Base-by-base conservation (phyloP, 1,140 invertebrate genomes). In the Leucophenga varia region DNA sequence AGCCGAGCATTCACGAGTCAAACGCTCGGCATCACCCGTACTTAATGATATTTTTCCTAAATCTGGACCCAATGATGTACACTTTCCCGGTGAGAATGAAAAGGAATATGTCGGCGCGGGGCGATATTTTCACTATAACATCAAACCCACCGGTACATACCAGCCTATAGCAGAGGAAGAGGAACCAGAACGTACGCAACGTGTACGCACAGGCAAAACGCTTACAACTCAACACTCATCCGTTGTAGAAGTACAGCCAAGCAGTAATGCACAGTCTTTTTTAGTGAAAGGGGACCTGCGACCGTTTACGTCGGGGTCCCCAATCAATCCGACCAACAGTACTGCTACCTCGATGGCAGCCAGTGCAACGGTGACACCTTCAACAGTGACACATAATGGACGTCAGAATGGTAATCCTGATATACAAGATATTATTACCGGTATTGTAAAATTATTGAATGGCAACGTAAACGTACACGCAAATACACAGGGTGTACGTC, bases 381-480 rank as follows among this genome's bases (percentile, higher is more conserved):
- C n/a, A n/a, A n/a, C n/a, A n/a, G n/a, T n/a, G n/a, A n/a, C n/a
- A n/a, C 63, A 61, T 73, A 65, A 61, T 64, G 50, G 67, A 0
- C 64, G 68, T 8, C 73, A 75, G 44, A 75, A 72, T 41, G 64
- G 63, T 12, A 86, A 84, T 70, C 87, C 88, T 14, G 90, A 93
- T 71, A 91, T 93, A 43, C 89, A 93, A 73, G 91, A 93, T 61
- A 92, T 94, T 10, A 90, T 95, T 39, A 91, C 90, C 6, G 91
- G 90, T 9, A 89, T 95, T 28, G 90, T 94, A 0, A 92, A 93
- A 71, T 73, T 94, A 2, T 75, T 94, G 1, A 92, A 93, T 57
- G 91, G 91, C 1, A 92, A 93, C 57, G 89, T 91, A 0, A 90
- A 91, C 57, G 86, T 88, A 1, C 85, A 87, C 56, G 83, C 84